Evolutionary conservation across 92 coral and sea anemone species (phyloP), one percentile per base, ranked within the genome.

Genomic region (Actinostola sp.): DNA sequence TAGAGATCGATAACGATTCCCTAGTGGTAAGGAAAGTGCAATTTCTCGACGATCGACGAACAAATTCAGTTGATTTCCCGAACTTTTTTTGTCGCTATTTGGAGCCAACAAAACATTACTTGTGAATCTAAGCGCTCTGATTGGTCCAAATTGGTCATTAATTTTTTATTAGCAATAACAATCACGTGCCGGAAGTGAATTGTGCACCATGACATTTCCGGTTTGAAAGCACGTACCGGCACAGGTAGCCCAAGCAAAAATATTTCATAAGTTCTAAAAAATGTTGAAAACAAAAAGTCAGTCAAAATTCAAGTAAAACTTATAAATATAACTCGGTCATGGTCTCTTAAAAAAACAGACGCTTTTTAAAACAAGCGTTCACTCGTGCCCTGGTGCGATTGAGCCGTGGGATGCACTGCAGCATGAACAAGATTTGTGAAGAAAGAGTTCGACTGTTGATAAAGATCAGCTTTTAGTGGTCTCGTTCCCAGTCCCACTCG

Each of bases 151-250:
- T 66, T 63, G 28, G 67, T 38, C 71, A 60, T 70, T 30, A 26
- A 56, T 61, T 75, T 31, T 71, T 81, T 65, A 81, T 82, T 55
- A 76, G 56, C 73, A 31, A 60, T 67, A 32, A 14, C 36, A 23
- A 66, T 86, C 92, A 86, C 87, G 88, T 82, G 92, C 76, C 88
- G 92, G 92, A 86, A 86, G 88, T 82, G 44, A 14, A 2, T 29
- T 42, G 23, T 7, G 50, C 25, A 49, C 27, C 4, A 34, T 17
- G n/a, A 57, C 29, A 48, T 46, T 74, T 62, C 80, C 80, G 80
- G 79, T 73, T 9, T 20, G 59, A 46, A 6, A 16, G 53, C 3
- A 6, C 15, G 55, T 15, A 7, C 15, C 55, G 25, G 19, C 3
- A 21, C 55, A 49, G 9, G 46, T 41, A 41, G n/a, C n/a, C n/a